Conservation (phyloP, 2,797 vertebrate species). For the Crenuchus spilurus region DNA sequence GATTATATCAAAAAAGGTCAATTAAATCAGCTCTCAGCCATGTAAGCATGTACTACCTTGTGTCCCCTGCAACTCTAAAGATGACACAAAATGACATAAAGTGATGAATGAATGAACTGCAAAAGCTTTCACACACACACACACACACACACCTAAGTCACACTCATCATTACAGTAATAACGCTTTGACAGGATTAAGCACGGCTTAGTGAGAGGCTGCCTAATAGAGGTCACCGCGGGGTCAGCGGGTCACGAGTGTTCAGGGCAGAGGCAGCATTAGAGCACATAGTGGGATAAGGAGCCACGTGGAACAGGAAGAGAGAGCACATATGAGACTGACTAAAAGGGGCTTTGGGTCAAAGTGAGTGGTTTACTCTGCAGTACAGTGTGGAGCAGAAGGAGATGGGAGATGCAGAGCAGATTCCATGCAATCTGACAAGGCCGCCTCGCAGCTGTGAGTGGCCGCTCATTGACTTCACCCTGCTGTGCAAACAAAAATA, state of each 20-base stretch:
- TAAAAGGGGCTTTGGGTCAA: background rate
- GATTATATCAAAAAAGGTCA: no score
- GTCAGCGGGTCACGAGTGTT: slow-evolving; percentile 56
- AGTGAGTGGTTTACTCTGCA: background rate
- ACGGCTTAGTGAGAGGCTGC: slow-evolving; percentile 62
- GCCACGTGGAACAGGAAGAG: background rate
- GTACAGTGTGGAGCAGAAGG: background rate
- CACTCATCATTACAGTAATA: slow-evolving; percentile 58
- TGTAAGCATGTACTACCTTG: background rate
- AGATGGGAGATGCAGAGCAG: slow-evolving; percentile 31
- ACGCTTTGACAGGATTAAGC: slow-evolving; percentile 73
- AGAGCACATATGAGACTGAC: background rate
- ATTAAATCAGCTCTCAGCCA: background rate
- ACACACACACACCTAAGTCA: slow-evolving; percentile 20
- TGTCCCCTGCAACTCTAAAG: background rate
- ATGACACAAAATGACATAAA: slow-evolving; percentile 7
- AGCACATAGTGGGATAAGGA: background rate
- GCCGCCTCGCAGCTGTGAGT: slow-evolving; percentile 70
- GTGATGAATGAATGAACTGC: background rate
- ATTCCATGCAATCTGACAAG: slow-evolving; percentile 71
- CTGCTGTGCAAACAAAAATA: slow-evolving; percentile 53
- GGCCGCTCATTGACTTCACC: slow-evolving; percentile 76
- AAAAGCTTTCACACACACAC: slow-evolving; percentile 4
- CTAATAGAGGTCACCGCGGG: slow-evolving; percentile 63
- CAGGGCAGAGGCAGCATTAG: slow-evolving; percentile 1